Evolutionary conservation across 2,888 invertebrate genomes (phyloP).

Genomic region (Coelopa pilipes): DNA sequence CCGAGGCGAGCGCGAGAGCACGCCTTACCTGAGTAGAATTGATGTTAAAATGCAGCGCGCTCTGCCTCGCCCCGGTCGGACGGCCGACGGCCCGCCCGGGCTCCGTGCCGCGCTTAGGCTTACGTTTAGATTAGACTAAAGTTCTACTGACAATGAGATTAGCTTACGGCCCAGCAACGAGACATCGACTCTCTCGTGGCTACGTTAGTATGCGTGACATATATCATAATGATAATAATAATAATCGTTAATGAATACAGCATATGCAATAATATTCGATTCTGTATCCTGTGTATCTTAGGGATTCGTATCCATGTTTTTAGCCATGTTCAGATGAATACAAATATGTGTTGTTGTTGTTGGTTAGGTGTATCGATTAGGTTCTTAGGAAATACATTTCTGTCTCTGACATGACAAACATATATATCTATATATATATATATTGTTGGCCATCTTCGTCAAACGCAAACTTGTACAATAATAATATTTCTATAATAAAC

Average conservation of each 20-base stretch:
- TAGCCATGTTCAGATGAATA: background rate
- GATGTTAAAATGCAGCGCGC: slow-evolving; percentile 23
- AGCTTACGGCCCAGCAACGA: slow-evolving; percentile 20
- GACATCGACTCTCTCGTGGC: slow-evolving; percentile 11
- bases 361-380: too few relatives aligned
- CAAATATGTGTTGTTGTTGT: too few relatives aligned
- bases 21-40: slow-evolving; percentile 33
- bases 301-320: too few relatives aligned
- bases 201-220: slow-evolving; percentile 13
- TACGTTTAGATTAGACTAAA: slow-evolving; percentile 30
- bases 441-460: too few relatives aligned
- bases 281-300: background rate
- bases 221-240: slow-evolving; percentile 8
- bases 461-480: too few relatives aligned
- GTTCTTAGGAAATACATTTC: too few relatives aligned
- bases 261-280: background rate
- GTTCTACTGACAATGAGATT: slow-evolving; percentile 13
- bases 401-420: too few relatives aligned
- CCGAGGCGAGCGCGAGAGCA: background rate
- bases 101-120: slow-evolving; percentile 1
- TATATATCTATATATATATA: too few relatives aligned
- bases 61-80: background rate
- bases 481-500: too few relatives aligned
- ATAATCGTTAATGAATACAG: background rate
- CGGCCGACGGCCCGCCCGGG: background rate